Percentiles rank a stretch among this genome's conserved stretches.
Evolutionary conservation across 2,888 invertebrate genomes (phyloP).

Genomic region (Leptogaster cylindrica): DNA sequence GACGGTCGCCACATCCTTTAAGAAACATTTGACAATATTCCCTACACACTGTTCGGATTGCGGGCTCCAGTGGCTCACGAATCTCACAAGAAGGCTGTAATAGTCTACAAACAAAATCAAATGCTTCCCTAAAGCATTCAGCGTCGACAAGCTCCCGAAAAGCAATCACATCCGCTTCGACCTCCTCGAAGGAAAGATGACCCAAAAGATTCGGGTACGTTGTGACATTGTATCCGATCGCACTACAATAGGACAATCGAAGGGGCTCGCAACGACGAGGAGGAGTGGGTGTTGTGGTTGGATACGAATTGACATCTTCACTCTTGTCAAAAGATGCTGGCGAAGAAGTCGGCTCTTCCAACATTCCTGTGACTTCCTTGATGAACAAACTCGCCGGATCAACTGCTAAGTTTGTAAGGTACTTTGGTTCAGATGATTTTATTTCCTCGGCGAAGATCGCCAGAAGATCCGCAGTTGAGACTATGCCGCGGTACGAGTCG

Average conservation of each 20-base stretch:
- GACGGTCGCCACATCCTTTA: constrained; percentile 78
- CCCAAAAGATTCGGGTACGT: constrained; percentile 80
- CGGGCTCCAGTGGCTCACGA: constrained; percentile 66
- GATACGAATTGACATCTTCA: constrained; percentile 57
- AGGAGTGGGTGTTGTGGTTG: constrained; percentile 63
- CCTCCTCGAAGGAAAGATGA: constrained; percentile 67
- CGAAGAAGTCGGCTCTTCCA: constrained; percentile 56
- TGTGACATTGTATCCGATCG: constrained; percentile 78
- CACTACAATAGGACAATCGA: constrained; percentile 73
- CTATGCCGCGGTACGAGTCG: constrained; percentile 75
- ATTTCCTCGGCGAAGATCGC: constrained; percentile 74
- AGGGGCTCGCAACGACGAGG: constrained; percentile 72
- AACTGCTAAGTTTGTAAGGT: constrained; percentile 70
- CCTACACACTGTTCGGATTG: constrained; percentile 66
- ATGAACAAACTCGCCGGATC: constrained; percentile 72
- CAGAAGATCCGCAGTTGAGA: constrained; percentile 71
- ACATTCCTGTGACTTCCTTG: constrained; percentile 62
- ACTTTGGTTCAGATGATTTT: constrained; percentile 65
- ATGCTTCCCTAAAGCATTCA: constrained; percentile 86
- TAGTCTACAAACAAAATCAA: constrained; percentile 87
- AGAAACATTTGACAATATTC: constrained; percentile 86
- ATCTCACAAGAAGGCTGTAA: constrained; percentile 82
- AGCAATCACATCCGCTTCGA: constrained; percentile 77
- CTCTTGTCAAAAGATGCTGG: constrained; percentile 58
- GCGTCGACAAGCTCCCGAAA: constrained; percentile 88